phyloP scores from a whole-genome alignment of 2,888 invertebrate genomes.

The Phengaris alcon region DNA sequence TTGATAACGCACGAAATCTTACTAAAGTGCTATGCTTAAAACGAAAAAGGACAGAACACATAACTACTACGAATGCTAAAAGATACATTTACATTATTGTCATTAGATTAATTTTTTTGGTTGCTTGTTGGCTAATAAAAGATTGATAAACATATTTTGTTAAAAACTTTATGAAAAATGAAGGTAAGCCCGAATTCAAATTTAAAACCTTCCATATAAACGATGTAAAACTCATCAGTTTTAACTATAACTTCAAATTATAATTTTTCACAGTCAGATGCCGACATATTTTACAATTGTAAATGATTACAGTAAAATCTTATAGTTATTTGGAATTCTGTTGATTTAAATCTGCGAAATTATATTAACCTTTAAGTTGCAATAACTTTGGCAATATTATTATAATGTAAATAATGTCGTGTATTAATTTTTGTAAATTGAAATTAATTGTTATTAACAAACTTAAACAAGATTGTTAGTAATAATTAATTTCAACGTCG shows the following conservation, averaged over 20 bases:
- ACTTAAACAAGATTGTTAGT: too few species aligned
- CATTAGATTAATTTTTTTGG: too few species aligned
- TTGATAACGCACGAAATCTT: too few species aligned
- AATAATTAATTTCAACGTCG: too few species aligned
- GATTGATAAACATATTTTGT: too few species aligned
- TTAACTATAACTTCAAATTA: background rate
- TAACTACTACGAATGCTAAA: too few species aligned
- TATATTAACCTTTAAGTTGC: constrained; percentile 4
- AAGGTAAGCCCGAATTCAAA: background rate
- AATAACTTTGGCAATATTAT: background rate
- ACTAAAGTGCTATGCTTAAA: too few species aligned
- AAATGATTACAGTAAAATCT: constrained; percentile 11
- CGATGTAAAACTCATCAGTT: constrained; percentile 15
- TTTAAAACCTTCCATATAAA: background rate
- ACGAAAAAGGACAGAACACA: too few species aligned
- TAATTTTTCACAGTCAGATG: background rate
- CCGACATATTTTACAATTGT: constrained; percentile 9
- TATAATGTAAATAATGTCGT: background rate
- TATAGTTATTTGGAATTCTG: constrained; percentile 14
- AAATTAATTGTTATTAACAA: background rate
- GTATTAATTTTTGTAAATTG: background rate
- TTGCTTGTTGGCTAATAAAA: too few species aligned
- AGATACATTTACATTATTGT: too few species aligned
- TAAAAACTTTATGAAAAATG: background rate
- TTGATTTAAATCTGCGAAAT: constrained; percentile 11